Base-by-base conservation (phyloP, 1,140 invertebrate genomes). In the Euschistus heros region DNA sequence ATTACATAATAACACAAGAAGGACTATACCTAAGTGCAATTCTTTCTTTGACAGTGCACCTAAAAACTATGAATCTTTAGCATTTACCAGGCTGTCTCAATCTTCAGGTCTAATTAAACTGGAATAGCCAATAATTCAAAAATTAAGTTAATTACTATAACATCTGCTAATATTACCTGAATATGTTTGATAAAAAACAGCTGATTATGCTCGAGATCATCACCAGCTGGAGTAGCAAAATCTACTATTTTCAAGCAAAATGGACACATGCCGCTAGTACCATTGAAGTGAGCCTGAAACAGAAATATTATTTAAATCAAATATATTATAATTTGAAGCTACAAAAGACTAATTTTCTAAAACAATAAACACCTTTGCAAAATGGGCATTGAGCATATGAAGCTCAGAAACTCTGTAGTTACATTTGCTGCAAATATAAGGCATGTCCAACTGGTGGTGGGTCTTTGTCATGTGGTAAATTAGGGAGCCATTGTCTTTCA, bases 381-480 rank as follows among this genome's bases (percentile, higher is more conserved):
- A 88, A 76, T 92, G 89, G 71, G 88, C 82, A 54, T 89, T 80
- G 22, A 82, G 76, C 68, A 84, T 79, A 66, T 84, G 83, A 73
- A 90, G 88, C 65, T 86, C 84, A 10, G 89, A 91, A 17, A 83
- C 82, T 46, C 86, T 80, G 74, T 86, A 89, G 57, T 78, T 75
- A 70, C 89, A 92, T 27, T 81, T 80, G 26, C 82, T 82, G 73
- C 90, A 92, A 44, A 78, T 76, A 73, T 92, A 93, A 0, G 90
- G 90, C 75, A 91, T 80, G 74, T 92, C 90, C 5, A 83, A 79
- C 24, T 84, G 84, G 66, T 80, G 79, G 76, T 92, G 90, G 67
- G 81, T 82, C 65, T 82, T 82, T 66, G 87, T 83, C 79, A 92
- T 82, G 74, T 92, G 89, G 68, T 85, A 80, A 0, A 86, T 82